Conservation (phyloP, 2,888 invertebrate species). For the Oligia strigilis region DNA sequence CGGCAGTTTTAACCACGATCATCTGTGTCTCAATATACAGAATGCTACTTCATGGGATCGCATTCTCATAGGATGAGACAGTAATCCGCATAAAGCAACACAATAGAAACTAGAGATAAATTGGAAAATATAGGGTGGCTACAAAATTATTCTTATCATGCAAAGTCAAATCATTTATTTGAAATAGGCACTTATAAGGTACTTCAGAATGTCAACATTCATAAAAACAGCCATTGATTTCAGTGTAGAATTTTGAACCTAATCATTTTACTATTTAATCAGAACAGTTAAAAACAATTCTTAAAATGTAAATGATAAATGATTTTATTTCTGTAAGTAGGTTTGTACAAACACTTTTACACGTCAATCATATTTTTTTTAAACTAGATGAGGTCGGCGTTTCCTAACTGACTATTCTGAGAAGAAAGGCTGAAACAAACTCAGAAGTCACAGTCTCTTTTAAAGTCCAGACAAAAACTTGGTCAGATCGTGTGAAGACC, state of each 20-base stretch:
- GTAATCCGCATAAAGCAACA: background rate
- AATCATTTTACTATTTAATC: background rate
- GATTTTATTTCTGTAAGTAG: too few relatives aligned
- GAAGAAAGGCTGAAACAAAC: too few relatives aligned
- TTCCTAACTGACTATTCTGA: too few relatives aligned
- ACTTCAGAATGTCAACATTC: background rate
- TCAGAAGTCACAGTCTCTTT: too few relatives aligned
- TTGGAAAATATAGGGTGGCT: background rate
- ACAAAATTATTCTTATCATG: background rate
- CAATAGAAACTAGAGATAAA: background rate
- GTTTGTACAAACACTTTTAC: too few relatives aligned
- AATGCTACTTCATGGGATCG: constrained; percentile 35
- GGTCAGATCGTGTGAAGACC: too few relatives aligned
- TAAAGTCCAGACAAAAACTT: too few relatives aligned
- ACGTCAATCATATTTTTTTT: too few relatives aligned
- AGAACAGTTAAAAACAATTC: background rate
- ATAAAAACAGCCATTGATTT: background rate
- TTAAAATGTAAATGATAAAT: background rate
- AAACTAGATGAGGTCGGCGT: too few relatives aligned
- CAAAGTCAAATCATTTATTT: background rate
- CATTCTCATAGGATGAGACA: constrained; percentile 58
- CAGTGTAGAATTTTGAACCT: background rate
- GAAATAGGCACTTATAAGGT: background rate
- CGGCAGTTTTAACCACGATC: constrained; percentile 68
- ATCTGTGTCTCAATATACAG: constrained; percentile 59